phyloP scores from a whole-genome alignment of 1,140 invertebrate species.

The Bombus superbus region DNA sequence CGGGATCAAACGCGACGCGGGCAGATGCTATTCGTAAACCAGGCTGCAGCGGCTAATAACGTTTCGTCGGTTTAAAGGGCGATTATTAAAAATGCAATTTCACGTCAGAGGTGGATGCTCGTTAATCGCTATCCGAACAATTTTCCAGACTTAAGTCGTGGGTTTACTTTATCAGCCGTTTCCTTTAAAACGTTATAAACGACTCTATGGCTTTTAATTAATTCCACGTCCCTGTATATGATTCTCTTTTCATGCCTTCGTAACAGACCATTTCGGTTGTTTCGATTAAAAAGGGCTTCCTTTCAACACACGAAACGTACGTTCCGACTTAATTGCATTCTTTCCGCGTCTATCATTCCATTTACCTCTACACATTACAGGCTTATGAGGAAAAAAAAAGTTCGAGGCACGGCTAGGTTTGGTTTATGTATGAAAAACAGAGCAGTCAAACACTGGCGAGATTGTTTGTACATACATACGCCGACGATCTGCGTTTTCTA shows the following conservation, averaged over 20 bases:
- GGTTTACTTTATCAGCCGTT: not conserved
- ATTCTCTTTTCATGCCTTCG: not conserved
- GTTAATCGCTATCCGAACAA: slow-evolving; percentile 11
- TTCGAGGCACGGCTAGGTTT: not conserved
- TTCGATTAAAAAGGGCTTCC: slow-evolving; percentile 33
- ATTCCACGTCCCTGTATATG: not conserved
- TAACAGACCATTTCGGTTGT: slow-evolving; percentile 29
- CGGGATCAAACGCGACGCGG: not conserved
- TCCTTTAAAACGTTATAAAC: slow-evolving; percentile 6
- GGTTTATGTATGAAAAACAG: slow-evolving; percentile 11
- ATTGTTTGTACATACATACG: slow-evolving; percentile 36
- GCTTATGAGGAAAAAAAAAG: not conserved
- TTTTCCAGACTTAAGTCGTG: not conserved
- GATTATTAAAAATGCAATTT: slow-evolving; percentile 44
- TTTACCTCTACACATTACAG: too few species aligned
- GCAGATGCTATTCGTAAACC: slow-evolving; percentile 10
- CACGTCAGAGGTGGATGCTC: not conserved
- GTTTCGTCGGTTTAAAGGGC: slow-evolving; percentile 4
- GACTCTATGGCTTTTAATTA: slow-evolving; percentile 23
- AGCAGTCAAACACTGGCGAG: slow-evolving; percentile 12
- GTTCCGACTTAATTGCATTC: slow-evolving; percentile 39
- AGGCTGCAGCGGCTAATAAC: not conserved
- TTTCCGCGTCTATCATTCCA: slow-evolving; percentile 10
- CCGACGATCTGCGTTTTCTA: slow-evolving; percentile 23
- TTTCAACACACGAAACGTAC: slow-evolving; percentile 1